phyloP scores from a whole-genome alignment of 2,113 vertebrate species.

The Alosa alosa region DNA sequence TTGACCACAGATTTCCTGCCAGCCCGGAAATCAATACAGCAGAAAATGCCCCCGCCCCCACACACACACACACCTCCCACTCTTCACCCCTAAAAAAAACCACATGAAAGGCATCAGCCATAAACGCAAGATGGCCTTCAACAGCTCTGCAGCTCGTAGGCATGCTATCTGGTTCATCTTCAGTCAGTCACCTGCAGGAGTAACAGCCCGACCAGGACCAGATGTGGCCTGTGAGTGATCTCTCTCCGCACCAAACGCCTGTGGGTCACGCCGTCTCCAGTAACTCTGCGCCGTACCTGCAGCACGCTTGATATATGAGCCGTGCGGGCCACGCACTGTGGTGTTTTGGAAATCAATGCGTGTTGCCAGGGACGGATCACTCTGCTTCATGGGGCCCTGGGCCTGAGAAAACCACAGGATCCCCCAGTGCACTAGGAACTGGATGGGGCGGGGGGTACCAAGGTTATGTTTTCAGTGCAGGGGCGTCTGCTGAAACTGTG shows the following conservation, averaged over 20 bases:
- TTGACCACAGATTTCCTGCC: not conserved
- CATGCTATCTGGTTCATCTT: slow-evolving; percentile 26
- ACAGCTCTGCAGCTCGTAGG: not conserved
- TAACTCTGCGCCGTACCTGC: not conserved
- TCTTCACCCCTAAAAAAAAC: not conserved
- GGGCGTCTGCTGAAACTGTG: not conserved
- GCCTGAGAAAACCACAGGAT: not conserved
- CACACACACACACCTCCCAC: not conserved
- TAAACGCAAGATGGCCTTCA: not conserved
- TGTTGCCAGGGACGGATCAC: not conserved
- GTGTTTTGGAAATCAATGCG: not conserved
- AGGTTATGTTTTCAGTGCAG: not conserved
- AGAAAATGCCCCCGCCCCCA: slow-evolving; percentile 6
- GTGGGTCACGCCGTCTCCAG: slow-evolving; percentile 2
- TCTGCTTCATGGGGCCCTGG: not conserved
- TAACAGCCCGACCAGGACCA: slow-evolving; percentile 24
- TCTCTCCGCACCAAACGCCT: slow-evolving; percentile 1
- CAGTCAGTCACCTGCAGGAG: slow-evolving; percentile 13
- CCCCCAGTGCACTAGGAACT: not conserved
- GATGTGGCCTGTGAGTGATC: slow-evolving; percentile 32
- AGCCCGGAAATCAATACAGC: slow-evolving; percentile 24
- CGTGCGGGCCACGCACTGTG: not conserved
- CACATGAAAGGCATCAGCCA: slow-evolving; percentile 16
- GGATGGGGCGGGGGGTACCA: not conserved
- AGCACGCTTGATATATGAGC: slow-evolving; percentile 16